Conservation (phyloP, 2,113 vertebrate species). For the Apeltes quadracus region DNA sequence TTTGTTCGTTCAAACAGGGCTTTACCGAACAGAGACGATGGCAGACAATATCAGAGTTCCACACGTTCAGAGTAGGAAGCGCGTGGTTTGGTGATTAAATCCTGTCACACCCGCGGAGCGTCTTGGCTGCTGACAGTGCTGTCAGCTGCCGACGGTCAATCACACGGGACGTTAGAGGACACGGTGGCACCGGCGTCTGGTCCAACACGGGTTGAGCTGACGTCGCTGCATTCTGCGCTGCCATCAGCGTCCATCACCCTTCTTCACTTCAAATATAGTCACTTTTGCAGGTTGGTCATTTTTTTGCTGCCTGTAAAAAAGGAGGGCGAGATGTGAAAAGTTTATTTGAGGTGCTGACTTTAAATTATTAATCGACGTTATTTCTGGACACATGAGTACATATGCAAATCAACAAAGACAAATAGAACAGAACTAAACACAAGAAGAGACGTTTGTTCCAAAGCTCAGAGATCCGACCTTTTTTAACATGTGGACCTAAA, state of each 20-base stretch:
- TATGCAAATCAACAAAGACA: too few relatives aligned
- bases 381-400: too few relatives aligned
- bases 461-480: too few relatives aligned
- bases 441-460: too few relatives aligned
- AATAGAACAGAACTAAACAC: too few relatives aligned
- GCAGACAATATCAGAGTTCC: background rate
- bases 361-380: too few relatives aligned
- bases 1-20: background rate
- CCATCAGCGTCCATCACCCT: background rate
- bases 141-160: background rate
- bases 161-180: background rate
- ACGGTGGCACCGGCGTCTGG: background rate
- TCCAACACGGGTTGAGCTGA: slow-evolving; percentile 4
- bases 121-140: slow-evolving; percentile 14
- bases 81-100: background rate
- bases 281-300: background rate
- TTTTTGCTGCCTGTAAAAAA: too few relatives aligned
- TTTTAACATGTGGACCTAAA: too few relatives aligned
- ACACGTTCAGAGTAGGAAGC: background rate
- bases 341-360: background rate
- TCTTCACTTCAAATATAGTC: background rate
- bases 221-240: background rate
- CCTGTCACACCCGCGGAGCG: background rate
- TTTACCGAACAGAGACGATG: too few relatives aligned
- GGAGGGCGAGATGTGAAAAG: background rate